A percentile compares a stretch with the other conserved stretches of the same genome.
Evolutionary conservation across 2,797 vertebrate species (phyloP).

Genomic region (Alectoris magna): DNA sequence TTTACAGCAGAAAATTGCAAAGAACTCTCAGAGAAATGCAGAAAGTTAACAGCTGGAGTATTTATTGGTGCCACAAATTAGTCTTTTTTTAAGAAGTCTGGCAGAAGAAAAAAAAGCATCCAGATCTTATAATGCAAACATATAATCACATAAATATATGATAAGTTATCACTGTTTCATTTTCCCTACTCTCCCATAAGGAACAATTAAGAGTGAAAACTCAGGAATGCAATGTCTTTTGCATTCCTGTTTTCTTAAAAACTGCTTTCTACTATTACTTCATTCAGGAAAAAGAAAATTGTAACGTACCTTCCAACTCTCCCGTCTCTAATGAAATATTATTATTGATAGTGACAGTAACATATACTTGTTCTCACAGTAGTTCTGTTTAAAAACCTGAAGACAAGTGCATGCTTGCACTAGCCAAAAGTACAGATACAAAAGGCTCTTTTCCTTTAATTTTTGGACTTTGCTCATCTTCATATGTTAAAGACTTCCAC

Average conservation of each 20-base stretch:
- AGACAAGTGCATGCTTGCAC: background rate
- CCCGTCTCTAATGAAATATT: background rate
- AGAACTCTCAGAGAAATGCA: slow-evolving; percentile 22
- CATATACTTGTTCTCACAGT: background rate
- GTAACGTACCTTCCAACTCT: background rate
- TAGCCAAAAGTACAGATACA: background rate
- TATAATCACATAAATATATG: background rate
- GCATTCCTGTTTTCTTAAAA: background rate
- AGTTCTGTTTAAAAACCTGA: background rate
- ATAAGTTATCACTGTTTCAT: background rate
- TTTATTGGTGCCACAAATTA: slow-evolving; percentile 49
- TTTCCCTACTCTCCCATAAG: background rate
- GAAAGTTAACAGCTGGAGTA: slow-evolving; percentile 17
- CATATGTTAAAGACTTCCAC: background rate
- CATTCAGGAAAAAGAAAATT: background rate
- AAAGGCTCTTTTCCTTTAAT: background rate
- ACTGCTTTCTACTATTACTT: background rate
- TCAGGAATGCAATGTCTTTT: background rate
- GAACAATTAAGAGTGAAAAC: background rate
- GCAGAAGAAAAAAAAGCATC: background rate
- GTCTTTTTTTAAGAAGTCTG: slow-evolving; percentile 7
- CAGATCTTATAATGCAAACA: slow-evolving; percentile 13
- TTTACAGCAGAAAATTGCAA: slow-evolving; percentile 59
- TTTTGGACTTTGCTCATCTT: background rate
- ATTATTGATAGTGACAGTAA: background rate